A percentile compares a stretch with the other conserved stretches of the same genome.
Evolutionary conservation across 64 coral and sea anemone species (phyloP).

Genomic region (Dendrophyllia cribrosa): DNA sequence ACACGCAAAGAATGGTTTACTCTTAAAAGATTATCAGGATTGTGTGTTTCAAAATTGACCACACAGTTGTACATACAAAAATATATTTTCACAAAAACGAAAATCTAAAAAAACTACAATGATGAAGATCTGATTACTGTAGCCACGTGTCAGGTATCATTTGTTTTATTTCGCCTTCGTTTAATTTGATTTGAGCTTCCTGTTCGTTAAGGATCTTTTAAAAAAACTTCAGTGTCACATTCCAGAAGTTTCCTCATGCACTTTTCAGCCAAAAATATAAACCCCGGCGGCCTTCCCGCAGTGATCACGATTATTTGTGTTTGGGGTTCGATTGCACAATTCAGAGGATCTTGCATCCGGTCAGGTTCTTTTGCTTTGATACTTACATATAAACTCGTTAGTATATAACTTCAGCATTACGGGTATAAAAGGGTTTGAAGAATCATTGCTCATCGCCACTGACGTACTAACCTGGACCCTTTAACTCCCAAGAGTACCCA

Average conservation of each 20-base stretch:
- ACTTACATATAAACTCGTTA: too few species aligned
- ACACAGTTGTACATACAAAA: not conserved
- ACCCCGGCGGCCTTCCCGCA: not conserved
- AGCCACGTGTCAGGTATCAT: not conserved
- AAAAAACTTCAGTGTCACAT: not conserved
- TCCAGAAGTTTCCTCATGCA: not conserved
- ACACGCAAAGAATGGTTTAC: conserved; percentile 1
- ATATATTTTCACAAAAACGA: too few species aligned
- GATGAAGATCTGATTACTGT: too few species aligned
- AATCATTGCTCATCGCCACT: not conserved
- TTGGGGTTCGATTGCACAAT: too few species aligned
- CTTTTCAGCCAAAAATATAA: not conserved
- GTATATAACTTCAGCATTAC: not conserved
- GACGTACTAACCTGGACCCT: too few species aligned
- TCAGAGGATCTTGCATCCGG: too few species aligned
- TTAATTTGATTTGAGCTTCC: not conserved
- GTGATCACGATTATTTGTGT: not conserved
- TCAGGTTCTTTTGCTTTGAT: too few species aligned
- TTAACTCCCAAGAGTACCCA: too few species aligned
- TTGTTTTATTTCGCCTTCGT: not conserved
- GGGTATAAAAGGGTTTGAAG: not conserved
- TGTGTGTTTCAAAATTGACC: not conserved
- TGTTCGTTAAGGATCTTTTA: not conserved
- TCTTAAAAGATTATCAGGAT: not conserved
- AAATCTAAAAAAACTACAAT: too few species aligned